A percentile compares a stretch with the other conserved stretches of the same genome.
Evolutionary conservation across 2,113 vertebrate species (phyloP).

Genomic region (Notothenia rossii): DNA sequence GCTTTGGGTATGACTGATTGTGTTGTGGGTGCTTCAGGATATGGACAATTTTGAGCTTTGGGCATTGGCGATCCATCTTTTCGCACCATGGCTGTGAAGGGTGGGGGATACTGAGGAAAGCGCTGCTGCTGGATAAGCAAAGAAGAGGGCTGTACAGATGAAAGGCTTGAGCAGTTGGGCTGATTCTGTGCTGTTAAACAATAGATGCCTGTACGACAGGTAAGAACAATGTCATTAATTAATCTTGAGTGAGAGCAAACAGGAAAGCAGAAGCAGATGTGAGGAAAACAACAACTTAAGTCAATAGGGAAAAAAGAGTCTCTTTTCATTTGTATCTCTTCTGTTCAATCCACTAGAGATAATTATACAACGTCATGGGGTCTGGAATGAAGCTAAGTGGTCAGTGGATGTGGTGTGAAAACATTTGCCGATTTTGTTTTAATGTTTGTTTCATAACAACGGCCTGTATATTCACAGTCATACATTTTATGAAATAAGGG

Average conservation of each 20-base stretch:
- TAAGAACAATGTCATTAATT: slow-evolving; percentile 1
- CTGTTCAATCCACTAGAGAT: too few relatives aligned
- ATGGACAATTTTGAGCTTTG: neutral
- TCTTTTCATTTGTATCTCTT: too few relatives aligned
- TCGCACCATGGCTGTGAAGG: neutral
- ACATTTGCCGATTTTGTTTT: too few relatives aligned
- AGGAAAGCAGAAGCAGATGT: too few relatives aligned
- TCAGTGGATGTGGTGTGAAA: too few relatives aligned
- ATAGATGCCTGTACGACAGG: slow-evolving; percentile 30
- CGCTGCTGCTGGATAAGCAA: neutral
- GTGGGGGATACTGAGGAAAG: neutral
- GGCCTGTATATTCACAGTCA: too few relatives aligned
- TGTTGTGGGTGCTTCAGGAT: neutral
- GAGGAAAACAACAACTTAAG: too few relatives aligned
- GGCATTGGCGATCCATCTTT: neutral
- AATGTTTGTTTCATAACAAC: too few relatives aligned
- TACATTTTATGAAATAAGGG: too few relatives aligned
- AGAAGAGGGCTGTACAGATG: neutral
- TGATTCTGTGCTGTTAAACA: slow-evolving; percentile 32
- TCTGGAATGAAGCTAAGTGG: too few relatives aligned
- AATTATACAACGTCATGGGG: too few relatives aligned
- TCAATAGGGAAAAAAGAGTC: too few relatives aligned
- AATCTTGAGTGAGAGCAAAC: neutral
- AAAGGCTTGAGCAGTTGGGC: slow-evolving; percentile 11
- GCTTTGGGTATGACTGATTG: neutral